Percentiles rank a stretch among this genome's conserved stretches.
Conservation (phyloP, 2,113 vertebrate genomes). For the Cyprinodon variegatus region DNA sequence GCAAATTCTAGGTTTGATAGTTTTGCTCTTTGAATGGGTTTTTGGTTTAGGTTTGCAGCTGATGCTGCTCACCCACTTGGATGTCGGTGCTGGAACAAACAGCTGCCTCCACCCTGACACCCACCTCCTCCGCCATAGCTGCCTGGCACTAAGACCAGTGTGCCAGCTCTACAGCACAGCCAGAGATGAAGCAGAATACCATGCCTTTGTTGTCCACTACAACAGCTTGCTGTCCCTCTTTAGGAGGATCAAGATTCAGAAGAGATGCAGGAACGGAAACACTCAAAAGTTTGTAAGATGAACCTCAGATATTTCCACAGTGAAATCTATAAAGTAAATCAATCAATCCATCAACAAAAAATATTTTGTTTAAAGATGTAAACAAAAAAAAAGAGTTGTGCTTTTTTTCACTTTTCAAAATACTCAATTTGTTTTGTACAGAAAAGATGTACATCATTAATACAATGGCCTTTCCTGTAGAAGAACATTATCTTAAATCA, state of each 20-base stretch:
- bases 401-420: not conserved
- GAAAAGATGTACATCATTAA: not conserved
- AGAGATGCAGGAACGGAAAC: constrained; percentile 19
- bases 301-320: too few species aligned
- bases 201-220: constrained; percentile 46
- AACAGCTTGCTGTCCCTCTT: constrained; percentile 33
- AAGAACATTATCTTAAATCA: not conserved
- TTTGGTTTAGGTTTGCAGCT: not conserved
- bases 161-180: constrained; percentile 34
- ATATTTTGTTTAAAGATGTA: not conserved
- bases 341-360: constrained; percentile 7
- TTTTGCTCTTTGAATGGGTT: not conserved
- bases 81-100: constrained; percentile 18
- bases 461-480: not conserved
- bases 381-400: not conserved
- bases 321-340: too few species aligned
- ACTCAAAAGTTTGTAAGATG: constrained; percentile 17
- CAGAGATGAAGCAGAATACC: constrained; percentile 49
- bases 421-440: not conserved
- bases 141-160: constrained; percentile 21
- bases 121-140: constrained; percentile 20
- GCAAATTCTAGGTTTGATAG: too few species aligned
- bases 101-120: not conserved
- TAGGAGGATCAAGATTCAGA: constrained; percentile 11
- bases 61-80: constrained; percentile 19